These are phyloP conservation scores for Lordiphosa stackelbergi DNA, from an alignment of 1,140 invertebrate genomes.

Conservation along the genomic window DNA sequence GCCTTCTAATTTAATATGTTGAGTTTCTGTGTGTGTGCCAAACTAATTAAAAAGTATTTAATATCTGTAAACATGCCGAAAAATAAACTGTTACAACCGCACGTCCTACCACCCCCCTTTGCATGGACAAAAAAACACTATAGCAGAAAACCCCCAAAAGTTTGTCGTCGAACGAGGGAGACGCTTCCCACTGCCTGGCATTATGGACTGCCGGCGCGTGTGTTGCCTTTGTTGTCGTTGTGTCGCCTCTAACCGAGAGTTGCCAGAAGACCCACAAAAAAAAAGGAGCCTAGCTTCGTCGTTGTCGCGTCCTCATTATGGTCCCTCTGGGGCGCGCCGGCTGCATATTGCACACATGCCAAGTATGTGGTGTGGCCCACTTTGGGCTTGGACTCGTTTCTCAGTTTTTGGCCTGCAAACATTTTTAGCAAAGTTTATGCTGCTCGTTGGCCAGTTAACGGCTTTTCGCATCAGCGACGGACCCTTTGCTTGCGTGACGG, in stretches of 20 bases:
- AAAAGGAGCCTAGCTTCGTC: slow-evolving; percentile 12
- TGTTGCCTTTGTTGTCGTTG: slow-evolving; percentile 38
- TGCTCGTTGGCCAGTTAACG: slow-evolving; percentile 61
- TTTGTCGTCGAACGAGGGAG: slow-evolving; percentile 50
- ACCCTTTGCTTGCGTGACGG: slow-evolving; percentile 40
- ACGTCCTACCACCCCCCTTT: neutral
- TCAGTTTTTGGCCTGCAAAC: slow-evolving; percentile 61
- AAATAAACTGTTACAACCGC: slow-evolving; percentile 47
- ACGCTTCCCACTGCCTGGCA: slow-evolving; percentile 17
- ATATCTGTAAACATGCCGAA: slow-evolving; percentile 66
- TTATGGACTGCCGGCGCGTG: slow-evolving; percentile 44
- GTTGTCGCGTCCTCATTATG: slow-evolving; percentile 50
- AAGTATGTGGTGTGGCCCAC: slow-evolving; percentile 43
- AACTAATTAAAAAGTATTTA: slow-evolving; percentile 75
- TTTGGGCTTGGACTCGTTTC: slow-evolving; percentile 58
- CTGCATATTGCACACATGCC: slow-evolving; percentile 35
- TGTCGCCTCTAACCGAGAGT: slow-evolving; percentile 43
- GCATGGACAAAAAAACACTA: slow-evolving; percentile 7
- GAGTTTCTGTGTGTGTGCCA: slow-evolving; percentile 38
- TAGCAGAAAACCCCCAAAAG: slow-evolving; percentile 38
- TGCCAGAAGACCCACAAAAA: slow-evolving; percentile 27
- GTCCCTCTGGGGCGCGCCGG: slow-evolving; percentile 29
- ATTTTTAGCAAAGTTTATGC: slow-evolving; percentile 56
- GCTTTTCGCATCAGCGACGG: slow-evolving; percentile 55
- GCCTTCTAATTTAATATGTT: slow-evolving; percentile 60